Evolutionary conservation across 2,113 vertebrate species (phyloP).

Genomic region (Mobula hypostoma): DNA sequence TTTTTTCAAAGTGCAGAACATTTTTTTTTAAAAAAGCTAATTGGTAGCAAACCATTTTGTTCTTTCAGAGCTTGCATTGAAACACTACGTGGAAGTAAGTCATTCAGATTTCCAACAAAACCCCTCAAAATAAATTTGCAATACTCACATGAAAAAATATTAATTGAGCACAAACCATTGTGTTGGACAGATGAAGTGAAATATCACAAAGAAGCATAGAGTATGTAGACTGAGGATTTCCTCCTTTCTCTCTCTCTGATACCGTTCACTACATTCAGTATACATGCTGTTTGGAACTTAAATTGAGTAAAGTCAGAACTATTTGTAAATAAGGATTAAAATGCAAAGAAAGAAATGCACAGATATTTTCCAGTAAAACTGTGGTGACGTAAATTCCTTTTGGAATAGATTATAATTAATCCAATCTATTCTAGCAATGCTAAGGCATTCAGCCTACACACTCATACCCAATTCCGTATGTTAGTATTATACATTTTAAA

Average conservation of each 20-base stretch:
- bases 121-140: not conserved
- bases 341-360: not conserved
- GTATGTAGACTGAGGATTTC: not conserved
- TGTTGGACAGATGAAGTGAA: slow-evolving; percentile 9
- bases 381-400: not conserved
- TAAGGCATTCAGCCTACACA: not conserved
- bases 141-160: not conserved
- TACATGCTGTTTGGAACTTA: not conserved
- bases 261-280: not conserved
- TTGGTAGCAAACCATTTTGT: not conserved
- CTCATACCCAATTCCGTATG: not conserved
- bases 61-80: not conserved
- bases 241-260: not conserved
- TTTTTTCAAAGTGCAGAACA: slow-evolving; percentile 10
- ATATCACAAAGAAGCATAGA: not conserved
- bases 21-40: not conserved
- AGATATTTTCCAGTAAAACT: not conserved
- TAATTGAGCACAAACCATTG: slow-evolving; percentile 1
- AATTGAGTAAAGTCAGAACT: slow-evolving; percentile 15
- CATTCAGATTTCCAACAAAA: not conserved
- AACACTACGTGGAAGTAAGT: slow-evolving; percentile 21
- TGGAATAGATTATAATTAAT: not conserved
- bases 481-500: not conserved
- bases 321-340: not conserved
- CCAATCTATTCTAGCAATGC: not conserved